Evolutionary conservation across 2,888 invertebrate genomes (phyloP), one percentile per base, ranked within the genome.

Genomic region (Ditula angustiorana): DNA sequence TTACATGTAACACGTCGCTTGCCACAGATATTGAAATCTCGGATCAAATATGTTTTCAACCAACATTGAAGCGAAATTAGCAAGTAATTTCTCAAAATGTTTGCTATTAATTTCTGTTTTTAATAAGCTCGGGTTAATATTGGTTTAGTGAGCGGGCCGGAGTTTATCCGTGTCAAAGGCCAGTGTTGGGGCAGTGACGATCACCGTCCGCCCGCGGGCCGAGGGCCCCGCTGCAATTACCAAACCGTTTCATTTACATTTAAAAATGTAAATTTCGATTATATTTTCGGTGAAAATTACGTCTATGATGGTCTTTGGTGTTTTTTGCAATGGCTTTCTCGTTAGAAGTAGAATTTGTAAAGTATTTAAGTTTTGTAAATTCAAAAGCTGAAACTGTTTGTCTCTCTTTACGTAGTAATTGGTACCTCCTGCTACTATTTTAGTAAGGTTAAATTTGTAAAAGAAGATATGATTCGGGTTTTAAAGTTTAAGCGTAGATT

Each of bases 121-220:
- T 49, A 24, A 56, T 57, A 30, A 56, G 47, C 61, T 3, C 4
- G 23, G 2, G 62, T 37, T 47, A 57, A 57, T 49, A 57, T 62
- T 62, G 37, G 41, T 41, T 49, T 24, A 50, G 19, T 23, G 46
- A 46, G 21, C 23, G 41, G 26, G 52, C 26, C 37, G n/a, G 28
- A 2, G 50, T 63, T 63, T 57, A 50, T 19, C 30, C 62, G 30
- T 49, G 50, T 63, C 63, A 63, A 63, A 63, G 63, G 63, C 41
- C 44, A 46, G 63, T 61, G 53, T 61, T 61, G 53, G 61, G 52
- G 16, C 61, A 46, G 46, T 50, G 62, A 19, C 41, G 8, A 30
- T 41, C 56, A 37, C 28, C 23, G 49, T 53, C 26, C 21, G 11
- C 26, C 63, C n/a, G 41, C 16, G 19, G 41, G n/a, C 65, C 56